Evolutionary conservation across 2,797 vertebrate species (phyloP), one percentile per base, ranked within the genome.

Genomic region (Myripristis jacobus): DNA sequence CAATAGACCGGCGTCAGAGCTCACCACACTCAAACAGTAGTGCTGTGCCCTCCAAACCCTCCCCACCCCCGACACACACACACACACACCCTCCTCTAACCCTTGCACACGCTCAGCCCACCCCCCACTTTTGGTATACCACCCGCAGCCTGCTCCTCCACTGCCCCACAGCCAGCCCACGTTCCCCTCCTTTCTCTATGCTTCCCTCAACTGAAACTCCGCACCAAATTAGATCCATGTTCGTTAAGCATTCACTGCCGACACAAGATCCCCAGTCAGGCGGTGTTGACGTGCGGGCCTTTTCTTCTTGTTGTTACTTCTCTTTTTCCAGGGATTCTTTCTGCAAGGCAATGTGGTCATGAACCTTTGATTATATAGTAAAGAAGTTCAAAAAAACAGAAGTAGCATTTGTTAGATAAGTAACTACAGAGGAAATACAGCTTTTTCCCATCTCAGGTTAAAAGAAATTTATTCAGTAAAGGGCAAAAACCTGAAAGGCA

Each of bases 1-100:
- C 90, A 91, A 92, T 87, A 88, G 88, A 79, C 76, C 60, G 62
- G 79, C 88, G 86, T 89, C 88, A 81, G 88, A 88, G 80, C 83
- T 86, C 86, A 79, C 85, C 79, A 13, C 88, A 86, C 73, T 88
- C 88, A 63, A 86, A 89, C 85, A 88, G 89, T 86, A 86, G 77
- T 77, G 65, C 79, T 18, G 65, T 31, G 66, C 79, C 76, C 75
- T 73, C 57, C 64, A 55, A 69, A 31, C 29, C 41, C 73, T 78
- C 70, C 12, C n/a, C n/a, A n/a, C n/a, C n/a, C n/a, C n/a, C n/a
- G n/a, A n/a, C n/a, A n/a, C n/a, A n/a, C n/a, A n/a, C n/a, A n/a
- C n/a, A n/a, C n/a, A n/a, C n/a, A n/a, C n/a, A 19, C 11, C 12
- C 59, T n/a, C 25, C 44, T n/a, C 13, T 63, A 29, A 55, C 78